Base-by-base conservation (phyloP, 2,888 invertebrate genomes). In the Polia nebulosa region DNA sequence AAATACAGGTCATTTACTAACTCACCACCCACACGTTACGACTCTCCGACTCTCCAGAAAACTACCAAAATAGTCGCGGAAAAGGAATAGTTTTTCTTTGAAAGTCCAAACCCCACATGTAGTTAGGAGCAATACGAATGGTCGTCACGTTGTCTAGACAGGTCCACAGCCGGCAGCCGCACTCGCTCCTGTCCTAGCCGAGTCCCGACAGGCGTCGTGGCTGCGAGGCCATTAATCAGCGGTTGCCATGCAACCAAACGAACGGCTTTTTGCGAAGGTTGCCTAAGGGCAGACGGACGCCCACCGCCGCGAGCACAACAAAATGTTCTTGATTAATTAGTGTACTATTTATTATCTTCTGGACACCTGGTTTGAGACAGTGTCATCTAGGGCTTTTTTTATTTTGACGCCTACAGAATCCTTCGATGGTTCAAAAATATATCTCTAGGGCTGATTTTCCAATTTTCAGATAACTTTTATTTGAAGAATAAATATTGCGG, bases 221-320 rank as follows among this genome's bases (percentile, higher is more conserved):
- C 49, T 58, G 45, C 36, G 44, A 59, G 61, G n/a, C 34, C 60
- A 70, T 78, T 66, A 66, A 78, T 78, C 74, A 60, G n/a, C 66
- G 52, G 78, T 78, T 74, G 65, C 78, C 60, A 60, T 34, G 77
- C 78, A 69, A 78, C 77, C 49, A 57, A 20, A 20, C 44, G 20
- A 6, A 45, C 20, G 49, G 20, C 39, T 68, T 71, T 63, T 65
- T 65, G 25, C 63, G 53, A 78, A 73, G 64, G 69, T 47, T 64
- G 78, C 51, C 32, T 51, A 69, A 73, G 78, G 78, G 69, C 59
- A 77, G 76, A 62, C 63, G 49, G 49, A 44, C 63, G 63, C 45
- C 63, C 29, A 25, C 39, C 17, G 47, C 15, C 62, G 65, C 41
- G 11, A 20, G 20, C 22, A 53, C 27, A 29, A 45, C 45, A 36